Base-by-base conservation (phyloP, 2,888 invertebrate species). In the Drosophila paramelanica region DNA sequence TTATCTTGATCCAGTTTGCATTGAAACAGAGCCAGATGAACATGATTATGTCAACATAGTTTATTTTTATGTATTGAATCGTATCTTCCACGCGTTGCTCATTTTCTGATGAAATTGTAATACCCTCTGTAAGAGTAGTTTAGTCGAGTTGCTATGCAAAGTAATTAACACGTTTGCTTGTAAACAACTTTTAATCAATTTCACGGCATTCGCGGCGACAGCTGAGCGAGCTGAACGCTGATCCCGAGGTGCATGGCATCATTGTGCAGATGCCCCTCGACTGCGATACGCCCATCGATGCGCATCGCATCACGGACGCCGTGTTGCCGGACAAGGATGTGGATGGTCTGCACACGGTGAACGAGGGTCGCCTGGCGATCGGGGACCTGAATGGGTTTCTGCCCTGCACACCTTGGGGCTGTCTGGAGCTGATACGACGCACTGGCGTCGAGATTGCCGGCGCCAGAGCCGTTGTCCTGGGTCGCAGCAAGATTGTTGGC, bases 241-340 rank as follows among this genome's bases (percentile, higher is more conserved):
- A 98, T 90, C 95, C 96, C 0, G 93, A 93, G 11, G 95, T 98
- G 41, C 98, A 99, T 92, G 99, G 99, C 57, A 98, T 99, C 89
- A 98, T 99, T 81, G 98, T 99, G 0, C 98, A 98, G 93, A 97
- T 98, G 96, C 99, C 99, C 0, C 93, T 99, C 68, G 99, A 99
- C 91, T 95, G 96, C 36, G 94, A 94, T 0, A 95, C 95, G 82
- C 91, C 94, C 81, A 98, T 99, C 73, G 96, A 99, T 93, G 95
- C 97, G 0, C 96, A 97, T 91, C 94, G 96, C 59, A 94, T 98
- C 82, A 97, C 98, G 0, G 98, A 99, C 90, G 93, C 96, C 5
- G 98, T 99, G 5, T 94, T 95, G 0, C 96, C 98, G 0, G 94
- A 94, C 47, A 99, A 99, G 93, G 99, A 99, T 93, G 98, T 99